Base-by-base conservation (phyloP, 2,888 invertebrate genomes). In the Ophraella communa region DNA sequence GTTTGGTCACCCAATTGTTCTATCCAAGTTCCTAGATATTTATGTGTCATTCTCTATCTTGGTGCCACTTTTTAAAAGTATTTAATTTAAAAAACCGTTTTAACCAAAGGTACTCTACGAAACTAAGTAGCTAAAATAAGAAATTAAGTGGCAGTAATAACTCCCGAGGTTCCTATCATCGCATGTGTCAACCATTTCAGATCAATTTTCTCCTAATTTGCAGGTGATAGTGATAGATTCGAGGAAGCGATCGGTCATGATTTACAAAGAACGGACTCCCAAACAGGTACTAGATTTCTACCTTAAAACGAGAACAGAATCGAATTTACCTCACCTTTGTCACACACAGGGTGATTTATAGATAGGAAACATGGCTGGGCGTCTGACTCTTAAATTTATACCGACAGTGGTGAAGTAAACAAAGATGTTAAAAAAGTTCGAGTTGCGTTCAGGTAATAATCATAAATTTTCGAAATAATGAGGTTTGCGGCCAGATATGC, bases 221-320 rank as follows among this genome's bases (percentile, higher is more conserved):
- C 71, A 71, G 72, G 73, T 70, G 72, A 69, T 68, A 55, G 66
- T 67, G 61, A 72, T 67, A 71, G 65, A 64, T 73, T 73, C 73
- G 67, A 66, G 70, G 73, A 73, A 73, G 64, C 68, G 61, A 69
- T 70, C 70, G 65, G 64, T 73, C 71, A 69, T 65, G 65, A 67
- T 67, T 66, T 47, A 59, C 58, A 64, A 60, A 64, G 64, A 51
- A 49, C 57, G 56, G 68, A 66, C 67, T 56, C 68, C 65, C 66
- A 64, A n/a, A 71, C 69, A 72, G 68, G 65, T 69, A 69, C 63
- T 33, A 53, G 62, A 67, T 67, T 64, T 64, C 67, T 66, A 65
- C 66, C 66, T 64, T 67, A 67, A 67, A 72, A 70, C 60, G 58
- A 70, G 71, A 70, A 69, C 67, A 66, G 72, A 71, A 72, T 72